Evolutionary conservation across 2,888 invertebrate genomes (phyloP), one percentile per base, ranked within the genome.

Genomic region (Drosophila atroscutellata): DNA sequence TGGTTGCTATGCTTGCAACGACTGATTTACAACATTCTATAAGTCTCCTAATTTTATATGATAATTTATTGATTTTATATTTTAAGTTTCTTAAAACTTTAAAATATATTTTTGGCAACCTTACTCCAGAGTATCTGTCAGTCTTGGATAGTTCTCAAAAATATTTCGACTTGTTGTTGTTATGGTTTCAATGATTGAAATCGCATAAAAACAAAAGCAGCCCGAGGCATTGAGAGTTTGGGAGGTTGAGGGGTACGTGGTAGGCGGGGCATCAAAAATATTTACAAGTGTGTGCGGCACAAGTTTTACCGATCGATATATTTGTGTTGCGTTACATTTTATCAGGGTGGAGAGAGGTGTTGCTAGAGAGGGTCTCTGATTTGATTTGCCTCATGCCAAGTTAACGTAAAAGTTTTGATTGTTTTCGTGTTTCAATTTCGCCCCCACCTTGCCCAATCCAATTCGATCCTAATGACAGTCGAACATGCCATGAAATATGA

Each of bases 401-500:
- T 56, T 70, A 59, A 52, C 62, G 59, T 50, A 54, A 87, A 85
- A 84, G 72, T 78, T 89, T 89, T 88, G 86, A 88, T 90, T 88
- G 83, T 81, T 90, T 81, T 84, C 88, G 83, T 83, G 88, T 84
- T 89, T 78, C 77, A 78, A 83, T 83, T 83, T 77, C 62, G 56
- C 64, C 61, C 34, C 51, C 32, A 20, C 51, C 32, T 15, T 5
- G 0, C 18, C 34, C 11, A 20, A 18, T 11, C 26, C 32, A 32
- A 32, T 47, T 45, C 57, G 49, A 20, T 20, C 54, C 76, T 83
- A 86, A 90, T 87, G 89, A 81, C 76, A 78, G 81, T 72, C 63
- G 75, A 75, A 52, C 86, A 88, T 88, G 90, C 80, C 70, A 87
- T 86, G 90, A 89, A 87, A 87, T 90, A 90, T 86, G 90, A 87